Conservation (phyloP, 2,113 vertebrate genomes). For the Pelecanoides urinatrix region DNA sequence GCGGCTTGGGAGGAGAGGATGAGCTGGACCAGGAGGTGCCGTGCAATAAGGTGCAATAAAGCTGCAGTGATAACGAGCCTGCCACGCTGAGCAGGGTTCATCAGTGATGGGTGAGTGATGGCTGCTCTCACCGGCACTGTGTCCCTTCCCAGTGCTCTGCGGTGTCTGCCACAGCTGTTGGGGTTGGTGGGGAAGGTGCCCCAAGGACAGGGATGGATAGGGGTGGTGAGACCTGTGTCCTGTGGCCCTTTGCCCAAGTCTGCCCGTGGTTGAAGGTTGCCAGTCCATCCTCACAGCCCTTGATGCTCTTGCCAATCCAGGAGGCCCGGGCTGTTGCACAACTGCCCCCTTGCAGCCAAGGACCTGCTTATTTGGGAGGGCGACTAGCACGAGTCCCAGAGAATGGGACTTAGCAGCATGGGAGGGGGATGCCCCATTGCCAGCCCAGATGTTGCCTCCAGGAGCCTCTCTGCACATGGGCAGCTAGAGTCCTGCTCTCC, state of each 20-base stretch:
- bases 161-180: neutral
- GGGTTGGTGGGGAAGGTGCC: neutral
- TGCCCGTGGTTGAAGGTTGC: neutral
- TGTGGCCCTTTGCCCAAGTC: neutral
- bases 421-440: neutral
- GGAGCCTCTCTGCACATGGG: neutral
- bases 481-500: neutral
- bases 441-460: neutral
- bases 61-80: rapidly evolving
- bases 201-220: neutral
- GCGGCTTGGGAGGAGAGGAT: neutral
- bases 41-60: neutral
- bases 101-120: rapidly evolving
- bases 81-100: neutral
- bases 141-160: neutral
- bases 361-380: neutral
- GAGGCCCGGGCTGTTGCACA: neutral
- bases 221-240: neutral
- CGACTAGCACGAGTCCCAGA: neutral
- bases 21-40: neutral
- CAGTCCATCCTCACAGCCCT: neutral
- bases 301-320: neutral
- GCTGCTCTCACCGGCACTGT: rapidly evolving
- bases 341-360: neutral
- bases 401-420: neutral